Base-by-base conservation (phyloP, 2,888 invertebrate species). In the Malthinus seriepunctatus region DNA sequence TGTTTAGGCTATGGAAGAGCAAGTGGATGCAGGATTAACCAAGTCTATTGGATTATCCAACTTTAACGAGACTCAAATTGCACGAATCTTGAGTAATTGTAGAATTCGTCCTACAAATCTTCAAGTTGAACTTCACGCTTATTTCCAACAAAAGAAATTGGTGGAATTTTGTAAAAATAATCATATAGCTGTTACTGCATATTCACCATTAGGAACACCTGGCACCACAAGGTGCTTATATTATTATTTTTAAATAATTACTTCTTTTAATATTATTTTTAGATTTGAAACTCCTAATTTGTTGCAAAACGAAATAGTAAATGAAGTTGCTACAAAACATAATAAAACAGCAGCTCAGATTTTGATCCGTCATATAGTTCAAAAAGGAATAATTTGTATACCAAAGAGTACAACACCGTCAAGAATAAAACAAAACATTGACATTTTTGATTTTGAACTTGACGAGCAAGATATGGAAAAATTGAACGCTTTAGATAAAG, bases 21-120 rank as follows among this genome's bases (percentile, higher is more conserved):
- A 31, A 5, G 87, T 88, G 32, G 79, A 83, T 14, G 78, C 79
- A 0, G 91, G 91, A 0, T 80, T 85, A 9, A 80, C 88, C 0
- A 88, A 85, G 66, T 84, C 90, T 10, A 89, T 94, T 69, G 94
- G 94, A 0, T 76, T 93, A 5, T 93, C 92, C 0, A 94, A 94
- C 74, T 86, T 91, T 72, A 91, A 87, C 73, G 79, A 78, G 32
- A 79, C 81, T 15, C 93, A 94, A 78, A 81, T 93, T 58, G 79
- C 82, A 53, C 81, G 86, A 46, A 76, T 93, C 51, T 72, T 86
- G 34, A 79, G 81, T 12, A 79, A 78, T 34, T 82, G 84, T 5
- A 79, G 75, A 44, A 81, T 86, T 47, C 83, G 82, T 63, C 90
- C 87, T 48, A 82, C 87, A 47, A 78, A 77, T 76, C 70, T 85